Evolutionary conservation across 2,113 vertebrate genomes (phyloP).

Genomic region (Psammodynastes pulverulentus): DNA sequence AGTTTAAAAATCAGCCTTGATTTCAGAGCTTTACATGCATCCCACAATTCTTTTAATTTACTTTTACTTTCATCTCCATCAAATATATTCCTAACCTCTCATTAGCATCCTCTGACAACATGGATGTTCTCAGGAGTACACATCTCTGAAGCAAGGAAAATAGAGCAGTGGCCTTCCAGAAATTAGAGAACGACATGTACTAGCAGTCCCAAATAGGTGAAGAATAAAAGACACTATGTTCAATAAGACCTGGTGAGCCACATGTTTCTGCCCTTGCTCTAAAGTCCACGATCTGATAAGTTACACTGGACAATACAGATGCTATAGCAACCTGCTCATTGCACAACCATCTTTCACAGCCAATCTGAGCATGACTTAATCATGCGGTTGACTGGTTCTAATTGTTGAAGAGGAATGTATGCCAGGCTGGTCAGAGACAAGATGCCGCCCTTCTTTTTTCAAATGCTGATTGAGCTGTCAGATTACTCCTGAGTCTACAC

Average conservation of each 20-base stretch:
- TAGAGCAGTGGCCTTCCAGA: neutral
- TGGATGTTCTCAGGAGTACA: neutral
- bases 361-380: neutral
- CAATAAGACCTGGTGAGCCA: neutral
- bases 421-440: neutral
- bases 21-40: neutral
- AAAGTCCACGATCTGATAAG: neutral
- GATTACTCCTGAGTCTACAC: neutral
- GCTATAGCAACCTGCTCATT: neutral
- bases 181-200: neutral
- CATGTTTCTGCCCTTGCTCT: neutral
- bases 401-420: neutral
- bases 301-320: neutral
- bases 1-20: neutral
- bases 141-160: neutral
- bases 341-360: neutral
- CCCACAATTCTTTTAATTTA: neutral
- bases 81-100: neutral
- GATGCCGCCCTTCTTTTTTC: neutral
- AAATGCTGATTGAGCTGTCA: neutral
- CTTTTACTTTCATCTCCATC: neutral
- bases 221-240: neutral
- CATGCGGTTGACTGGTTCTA: neutral
- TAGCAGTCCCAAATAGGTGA: neutral
- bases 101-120: neutral